A percentile compares a stretch with the other conserved stretches of the same genome.
These are phyloP conservation scores for Pampus argenteus DNA, from an alignment of 2,797 vertebrate genomes.

Conservation along the genomic window DNA sequence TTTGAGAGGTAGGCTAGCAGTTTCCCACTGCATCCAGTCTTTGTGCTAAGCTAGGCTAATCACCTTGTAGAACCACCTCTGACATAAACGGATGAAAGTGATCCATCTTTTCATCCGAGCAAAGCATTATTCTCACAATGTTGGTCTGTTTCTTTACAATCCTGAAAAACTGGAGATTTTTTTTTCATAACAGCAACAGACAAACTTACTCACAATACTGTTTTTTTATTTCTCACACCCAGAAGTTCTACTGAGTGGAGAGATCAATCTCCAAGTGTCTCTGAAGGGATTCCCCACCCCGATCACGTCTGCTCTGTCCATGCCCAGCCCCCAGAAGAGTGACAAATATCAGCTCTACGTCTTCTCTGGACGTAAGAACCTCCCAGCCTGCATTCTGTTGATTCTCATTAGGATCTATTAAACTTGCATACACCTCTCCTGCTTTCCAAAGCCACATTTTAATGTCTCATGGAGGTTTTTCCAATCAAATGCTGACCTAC, in stretches of 20 bases:
- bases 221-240: background rate
- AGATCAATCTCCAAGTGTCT: slow-evolving; percentile 78
- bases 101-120: no score
- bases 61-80: no score
- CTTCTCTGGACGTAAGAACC: slow-evolving; percentile 89
- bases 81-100: no score
- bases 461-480: background rate
- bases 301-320: slow-evolving; percentile 86
- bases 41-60: no score
- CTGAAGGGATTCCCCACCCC: slow-evolving; percentile 75
- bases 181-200: no score
- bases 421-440: no score
- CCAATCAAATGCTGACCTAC: background rate
- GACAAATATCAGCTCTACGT: slow-evolving; percentile 87
- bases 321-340: slow-evolving; percentile 80
- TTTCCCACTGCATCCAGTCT: no score
- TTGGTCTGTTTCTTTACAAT: background rate
- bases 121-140: background rate
- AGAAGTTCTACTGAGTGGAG: slow-evolving; percentile 77
- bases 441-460: no score
- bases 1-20: no score
- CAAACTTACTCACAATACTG: background rate
- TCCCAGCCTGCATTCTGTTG: background rate
- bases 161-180: no score
- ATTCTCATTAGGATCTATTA: no score